Base-by-base conservation (phyloP, 2,888 invertebrate genomes). In the Coremacera marginata region DNA sequence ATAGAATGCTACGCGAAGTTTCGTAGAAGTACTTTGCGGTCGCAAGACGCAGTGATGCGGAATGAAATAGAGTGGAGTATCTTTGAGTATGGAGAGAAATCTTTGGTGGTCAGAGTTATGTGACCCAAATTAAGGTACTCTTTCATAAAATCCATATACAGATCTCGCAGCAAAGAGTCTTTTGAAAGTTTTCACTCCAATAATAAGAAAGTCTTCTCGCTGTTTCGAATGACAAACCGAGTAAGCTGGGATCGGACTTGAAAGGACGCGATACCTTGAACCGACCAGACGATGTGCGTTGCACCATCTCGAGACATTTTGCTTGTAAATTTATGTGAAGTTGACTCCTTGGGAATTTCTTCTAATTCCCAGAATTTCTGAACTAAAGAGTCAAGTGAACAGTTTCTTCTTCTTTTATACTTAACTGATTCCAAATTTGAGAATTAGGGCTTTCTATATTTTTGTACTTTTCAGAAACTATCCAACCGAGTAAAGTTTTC, bases 201-300 rank as follows among this genome's bases (percentile, higher is more conserved):
- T 3, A 51, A 25, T 9, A 70, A 7, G 14, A 25, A 70, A 7
- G 70, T 14, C 51, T 44, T 70, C 22, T 49, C 16, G 67, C 67
- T 7, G 44, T 19, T 8, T 70, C 70, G 34, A 49, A 70, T n/a
- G 70, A 70, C 19, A 19, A 65, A 11, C 37, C 65, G n/a, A 65
- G 37, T 4, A n/a, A 34, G 16, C 37, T 60, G 11, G 60, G 60
- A 8, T 60, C 60, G 5, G 60, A 60, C 60, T 60, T 79, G 25
- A 80, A 77, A 7, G 74, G 70, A 16, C 79, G 31, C 14, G 70
- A 55, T 34, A 81, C 77, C 31, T 77, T 63, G 68, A 81, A 76
- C 31, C 72, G 72, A 62, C 80, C 74, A 55, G 68, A 57, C n/a
- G 77, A 52, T n/a, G 77, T 77, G 0, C 44, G 67, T 14, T 22